Evolutionary conservation across 1,140 invertebrate species (phyloP).

Genomic region (Tribolium castaneum): DNA sequence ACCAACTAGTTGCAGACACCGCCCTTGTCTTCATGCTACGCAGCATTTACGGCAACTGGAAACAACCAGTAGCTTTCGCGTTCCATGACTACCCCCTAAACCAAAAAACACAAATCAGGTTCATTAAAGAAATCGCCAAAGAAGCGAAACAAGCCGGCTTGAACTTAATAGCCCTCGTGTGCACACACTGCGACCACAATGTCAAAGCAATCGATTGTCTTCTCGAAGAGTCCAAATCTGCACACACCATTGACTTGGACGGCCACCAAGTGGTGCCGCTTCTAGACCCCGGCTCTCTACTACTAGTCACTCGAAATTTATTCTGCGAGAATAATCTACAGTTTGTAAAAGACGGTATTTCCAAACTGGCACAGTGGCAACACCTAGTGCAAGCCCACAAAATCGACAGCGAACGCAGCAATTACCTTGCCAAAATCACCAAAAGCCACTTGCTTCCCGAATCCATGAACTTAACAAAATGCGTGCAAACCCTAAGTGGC

Average conservation of each 20-base stretch:
- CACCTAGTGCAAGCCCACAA: not conserved
- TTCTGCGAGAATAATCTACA: not conserved
- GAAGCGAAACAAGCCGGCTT: not conserved
- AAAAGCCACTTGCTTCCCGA: not conserved
- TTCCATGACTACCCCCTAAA: not conserved
- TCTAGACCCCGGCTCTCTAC: not conserved
- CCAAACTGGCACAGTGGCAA: not conserved
- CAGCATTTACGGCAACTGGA: not conserved
- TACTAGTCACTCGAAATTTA: not conserved
- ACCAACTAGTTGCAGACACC: not conserved
- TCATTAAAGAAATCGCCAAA: not conserved
- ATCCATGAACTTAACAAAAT: not conserved
- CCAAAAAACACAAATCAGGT: not conserved
- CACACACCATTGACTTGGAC: not conserved
- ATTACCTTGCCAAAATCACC: not conserved
- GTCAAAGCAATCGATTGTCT: not conserved
- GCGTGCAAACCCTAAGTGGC: not conserved
- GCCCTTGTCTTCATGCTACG: constrained; percentile 5
- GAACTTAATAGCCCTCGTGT: not conserved
- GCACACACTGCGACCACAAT: not conserved
- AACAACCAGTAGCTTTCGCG: constrained; percentile 8
- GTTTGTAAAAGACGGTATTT: not conserved
- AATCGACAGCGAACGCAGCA: not conserved
- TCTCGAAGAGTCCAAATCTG: not conserved
- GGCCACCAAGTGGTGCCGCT: not conserved